Evolutionary conservation across 2,113 vertebrate species (phyloP).

Genomic region (Etia nguti): DNA sequence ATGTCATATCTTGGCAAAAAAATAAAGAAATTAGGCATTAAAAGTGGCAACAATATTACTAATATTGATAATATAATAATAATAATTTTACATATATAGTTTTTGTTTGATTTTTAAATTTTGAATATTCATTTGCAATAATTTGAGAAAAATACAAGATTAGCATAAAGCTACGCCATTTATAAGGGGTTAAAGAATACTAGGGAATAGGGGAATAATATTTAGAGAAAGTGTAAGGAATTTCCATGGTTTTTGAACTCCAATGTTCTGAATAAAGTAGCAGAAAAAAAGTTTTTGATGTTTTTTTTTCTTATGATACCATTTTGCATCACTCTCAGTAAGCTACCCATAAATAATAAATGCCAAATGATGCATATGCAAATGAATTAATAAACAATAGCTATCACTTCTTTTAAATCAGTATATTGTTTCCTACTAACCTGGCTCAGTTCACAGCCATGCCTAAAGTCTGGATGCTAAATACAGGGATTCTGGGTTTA

Average conservation of each 20-base stretch:
- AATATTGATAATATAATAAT: background rate
- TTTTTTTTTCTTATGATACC: background rate
- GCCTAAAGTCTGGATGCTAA: background rate
- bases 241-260: background rate
- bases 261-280: background rate
- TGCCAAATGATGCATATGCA: background rate
- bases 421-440: background rate
- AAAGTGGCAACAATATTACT: background rate
- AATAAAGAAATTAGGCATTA: background rate
- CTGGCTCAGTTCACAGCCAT: background rate
- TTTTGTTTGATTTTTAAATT: fast-evolving
- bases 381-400: background rate
- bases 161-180: background rate
- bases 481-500: background rate
- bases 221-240: background rate
- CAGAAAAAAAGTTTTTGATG: background rate
- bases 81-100: background rate
- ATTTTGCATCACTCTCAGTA: background rate
- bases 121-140: background rate
- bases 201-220: background rate
- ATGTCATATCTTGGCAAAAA: background rate
- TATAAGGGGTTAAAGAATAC: background rate
- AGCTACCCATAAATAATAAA: background rate
- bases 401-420: background rate
- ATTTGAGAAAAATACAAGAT: background rate